Percentiles rank a stretch among this genome's conserved stretches.
Evolutionary conservation across 1,140 invertebrate genomes (phyloP).

Genomic region (Araneus ventricosus): DNA sequence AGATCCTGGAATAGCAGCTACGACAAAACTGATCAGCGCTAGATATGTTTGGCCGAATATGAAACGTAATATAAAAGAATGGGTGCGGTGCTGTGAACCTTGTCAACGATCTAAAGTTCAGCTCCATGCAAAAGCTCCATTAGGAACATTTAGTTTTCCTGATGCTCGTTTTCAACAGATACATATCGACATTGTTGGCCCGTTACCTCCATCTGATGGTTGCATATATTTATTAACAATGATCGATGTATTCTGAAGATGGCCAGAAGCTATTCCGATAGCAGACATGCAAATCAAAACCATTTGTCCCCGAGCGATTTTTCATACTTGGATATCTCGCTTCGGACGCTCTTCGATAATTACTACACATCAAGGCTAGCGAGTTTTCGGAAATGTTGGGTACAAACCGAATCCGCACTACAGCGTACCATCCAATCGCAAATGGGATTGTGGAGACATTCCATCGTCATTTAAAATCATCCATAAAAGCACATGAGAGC

Average conservation of each 20-base stretch:
- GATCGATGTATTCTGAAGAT: slow-evolving; percentile 80
- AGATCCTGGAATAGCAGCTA: slow-evolving; percentile 77
- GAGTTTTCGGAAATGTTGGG: slow-evolving; percentile 54
- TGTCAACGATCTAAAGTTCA: slow-evolving; percentile 77
- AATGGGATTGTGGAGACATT: slow-evolving; percentile 77
- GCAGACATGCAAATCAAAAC: slow-evolving; percentile 77
- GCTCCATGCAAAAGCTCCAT: slow-evolving; percentile 66
- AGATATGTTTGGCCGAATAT: slow-evolving; percentile 81
- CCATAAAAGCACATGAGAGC: slow-evolving; percentile 58
- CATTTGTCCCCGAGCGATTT: slow-evolving; percentile 77
- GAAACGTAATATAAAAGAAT: slow-evolving; percentile 76
- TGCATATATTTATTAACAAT: slow-evolving; percentile 78
- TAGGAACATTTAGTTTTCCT: slow-evolving; percentile 74
- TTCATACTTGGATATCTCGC: slow-evolving; percentile 78
- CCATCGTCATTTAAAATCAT: slow-evolving; percentile 80
- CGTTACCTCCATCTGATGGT: slow-evolving; percentile 77
- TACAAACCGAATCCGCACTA: not conserved
- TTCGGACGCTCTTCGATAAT: slow-evolving; percentile 79
- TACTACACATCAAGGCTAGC: no score
- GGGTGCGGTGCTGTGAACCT: slow-evolving; percentile 72
- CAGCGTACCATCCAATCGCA: not conserved
- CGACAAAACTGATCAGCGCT: slow-evolving; percentile 78
- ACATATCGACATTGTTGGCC: slow-evolving; percentile 77
- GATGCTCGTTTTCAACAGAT: slow-evolving; percentile 25
- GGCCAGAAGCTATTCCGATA: slow-evolving; percentile 79